A percentile compares a stretch with the other conserved stretches of the same genome.
Conservation (phyloP, 2,888 invertebrate genomes). For the Mesopsocus fuscifrons region DNA sequence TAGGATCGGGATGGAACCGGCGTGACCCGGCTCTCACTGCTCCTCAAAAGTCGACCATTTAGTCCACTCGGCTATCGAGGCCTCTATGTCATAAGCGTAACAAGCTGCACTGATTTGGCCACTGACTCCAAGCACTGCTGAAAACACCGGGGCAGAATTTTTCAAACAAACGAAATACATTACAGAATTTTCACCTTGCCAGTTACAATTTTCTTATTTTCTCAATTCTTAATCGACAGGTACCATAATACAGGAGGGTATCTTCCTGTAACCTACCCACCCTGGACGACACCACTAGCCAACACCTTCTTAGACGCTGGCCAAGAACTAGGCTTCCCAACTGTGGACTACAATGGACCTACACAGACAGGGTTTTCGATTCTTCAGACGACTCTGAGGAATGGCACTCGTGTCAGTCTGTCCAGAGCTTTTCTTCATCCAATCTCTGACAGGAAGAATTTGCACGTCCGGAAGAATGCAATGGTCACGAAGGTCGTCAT, state of each 20-base stretch:
- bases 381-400: slow-evolving; percentile 38
- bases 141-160: too few species aligned
- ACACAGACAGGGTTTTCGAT: slow-evolving; percentile 37
- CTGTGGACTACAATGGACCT: slow-evolving; percentile 37
- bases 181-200: too few species aligned
- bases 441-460: slow-evolving; percentile 18
- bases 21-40: too few species aligned
- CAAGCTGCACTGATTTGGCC: too few species aligned
- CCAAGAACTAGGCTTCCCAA: slow-evolving; percentile 50
- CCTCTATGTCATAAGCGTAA: too few species aligned
- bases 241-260: slow-evolving; percentile 62
- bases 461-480: slow-evolving; percentile 19
- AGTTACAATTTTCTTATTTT: not conserved
- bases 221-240: not conserved
- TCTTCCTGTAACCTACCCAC: slow-evolving; percentile 61
- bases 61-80: too few species aligned
- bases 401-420: slow-evolving; percentile 35
- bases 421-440: slow-evolving; percentile 20
- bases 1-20: too few species aligned
- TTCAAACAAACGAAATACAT: too few species aligned
- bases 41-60: too few species aligned
- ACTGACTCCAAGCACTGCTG: too few species aligned
- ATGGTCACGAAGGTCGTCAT: slow-evolving; percentile 19
- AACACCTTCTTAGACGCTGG: slow-evolving; percentile 49
- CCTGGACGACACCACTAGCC: slow-evolving; percentile 25